Percentiles rank a stretch among this genome's conserved stretches.
phyloP scores from a whole-genome alignment of 2,888 invertebrate species.

The Gymnosoma rotundatum region DNA sequence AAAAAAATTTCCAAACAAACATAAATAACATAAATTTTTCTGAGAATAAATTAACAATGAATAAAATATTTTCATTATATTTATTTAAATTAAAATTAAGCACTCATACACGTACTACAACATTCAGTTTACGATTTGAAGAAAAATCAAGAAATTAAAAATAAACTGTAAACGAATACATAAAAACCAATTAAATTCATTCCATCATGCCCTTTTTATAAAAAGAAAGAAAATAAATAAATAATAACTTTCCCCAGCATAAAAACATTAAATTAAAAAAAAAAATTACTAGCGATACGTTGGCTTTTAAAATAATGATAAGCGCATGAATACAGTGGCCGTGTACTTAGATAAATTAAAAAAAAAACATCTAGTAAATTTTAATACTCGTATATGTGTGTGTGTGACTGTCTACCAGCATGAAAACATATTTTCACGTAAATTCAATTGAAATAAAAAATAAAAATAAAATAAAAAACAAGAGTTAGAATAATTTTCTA shows the following conservation, averaged over 20 bases:
- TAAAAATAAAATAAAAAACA: conserved; percentile 1
- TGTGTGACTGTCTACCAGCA: neutral
- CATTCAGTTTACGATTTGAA: neutral
- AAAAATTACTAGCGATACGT: conserved; percentile 35
- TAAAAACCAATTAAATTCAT: conserved; percentile 40
- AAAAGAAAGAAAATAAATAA: conserved; percentile 17
- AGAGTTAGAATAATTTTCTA: conserved; percentile 45
- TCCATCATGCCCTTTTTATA: conserved; percentile 47
- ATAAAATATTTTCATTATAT: no score
- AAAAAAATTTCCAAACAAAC: no score
- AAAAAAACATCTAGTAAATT: neutral
- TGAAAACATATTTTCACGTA: conserved; percentile 48
- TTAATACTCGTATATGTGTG: neutral
- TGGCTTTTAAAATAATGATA: conserved; percentile 15
- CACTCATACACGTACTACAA: no score
- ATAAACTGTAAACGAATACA: neutral
- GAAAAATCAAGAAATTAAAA: conserved; percentile 11
- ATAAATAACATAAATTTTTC: no score
- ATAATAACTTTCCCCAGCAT: conserved; percentile 55
- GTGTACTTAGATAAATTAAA: neutral
- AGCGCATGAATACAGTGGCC: conserved; percentile 24
- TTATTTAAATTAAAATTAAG: no score
- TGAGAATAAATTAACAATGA: no score
- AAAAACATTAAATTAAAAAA: conserved; percentile 21
- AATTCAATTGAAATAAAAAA: conserved; percentile 15